Percentiles rank a stretch among this genome's conserved stretches.
Conservation (phyloP, 2,113 vertebrate genomes). For the Gavialis gangeticus region DNA sequence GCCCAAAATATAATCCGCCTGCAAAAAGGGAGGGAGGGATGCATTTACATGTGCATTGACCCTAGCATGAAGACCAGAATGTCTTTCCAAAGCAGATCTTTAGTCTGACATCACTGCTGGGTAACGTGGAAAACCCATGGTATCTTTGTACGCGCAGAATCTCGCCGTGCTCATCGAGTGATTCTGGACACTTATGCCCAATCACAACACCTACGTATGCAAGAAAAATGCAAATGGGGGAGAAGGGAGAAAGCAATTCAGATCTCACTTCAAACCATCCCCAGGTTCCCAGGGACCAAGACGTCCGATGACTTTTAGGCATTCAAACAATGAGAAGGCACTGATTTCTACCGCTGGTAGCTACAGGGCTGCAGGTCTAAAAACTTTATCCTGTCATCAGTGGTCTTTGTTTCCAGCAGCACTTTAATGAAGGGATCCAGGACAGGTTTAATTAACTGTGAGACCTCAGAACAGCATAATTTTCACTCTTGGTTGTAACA, state of each 20-base stretch:
- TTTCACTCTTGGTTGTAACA: conserved; percentile 22
- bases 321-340: background rate
- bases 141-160: background rate
- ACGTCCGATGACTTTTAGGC: background rate
- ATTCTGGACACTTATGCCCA: rapidly evolving
- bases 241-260: background rate
- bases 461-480: conserved; percentile 23
- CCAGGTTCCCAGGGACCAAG: background rate
- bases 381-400: conserved; percentile 31
- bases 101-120: conserved; percentile 3
- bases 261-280: background rate
- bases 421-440: background rate
- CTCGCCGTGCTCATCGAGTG: background rate
- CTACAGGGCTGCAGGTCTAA: conserved; percentile 25
- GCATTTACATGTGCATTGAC: background rate
- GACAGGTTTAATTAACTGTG: background rate
- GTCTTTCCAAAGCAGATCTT: conserved; percentile 3
- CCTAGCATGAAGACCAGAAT: conserved; percentile 4
- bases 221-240: background rate
- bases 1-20: background rate
- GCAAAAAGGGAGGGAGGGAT: background rate
- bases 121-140: background rate
- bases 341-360: background rate
- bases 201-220: background rate
- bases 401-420: conserved; percentile 52